Evolutionary conservation across 2,797 vertebrate genomes (phyloP).

Genomic region (Pantherophis alleghaniensis): DNA sequence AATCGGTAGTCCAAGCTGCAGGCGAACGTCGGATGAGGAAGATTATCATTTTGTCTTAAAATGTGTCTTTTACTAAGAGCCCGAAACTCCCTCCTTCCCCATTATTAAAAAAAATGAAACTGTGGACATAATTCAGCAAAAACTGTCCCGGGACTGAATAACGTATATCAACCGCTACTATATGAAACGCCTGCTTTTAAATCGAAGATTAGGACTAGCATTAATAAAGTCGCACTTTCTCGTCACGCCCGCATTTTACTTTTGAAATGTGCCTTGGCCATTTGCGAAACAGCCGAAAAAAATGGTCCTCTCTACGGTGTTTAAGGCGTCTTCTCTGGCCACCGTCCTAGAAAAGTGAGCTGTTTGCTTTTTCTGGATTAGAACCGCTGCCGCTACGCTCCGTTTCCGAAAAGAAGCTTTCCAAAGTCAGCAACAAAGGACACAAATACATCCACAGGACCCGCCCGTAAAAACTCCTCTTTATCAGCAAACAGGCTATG

Average conservation of each 20-base stretch:
- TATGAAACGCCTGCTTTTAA: not conserved
- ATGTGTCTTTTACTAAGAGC: not conserved
- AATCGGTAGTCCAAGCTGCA: not conserved
- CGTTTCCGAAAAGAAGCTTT: not conserved
- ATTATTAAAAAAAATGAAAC: not conserved
- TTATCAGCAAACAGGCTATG: not conserved
- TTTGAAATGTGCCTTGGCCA: not conserved
- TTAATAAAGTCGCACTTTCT: not conserved
- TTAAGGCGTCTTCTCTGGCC: not conserved
- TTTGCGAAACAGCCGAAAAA: not conserved
- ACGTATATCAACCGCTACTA: not conserved
- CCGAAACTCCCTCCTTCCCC: not conserved
- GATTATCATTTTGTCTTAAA: not conserved
- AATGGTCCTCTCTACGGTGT: not conserved
- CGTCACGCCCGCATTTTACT: not conserved
- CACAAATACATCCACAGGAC: not conserved
- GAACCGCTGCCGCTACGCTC: not conserved
- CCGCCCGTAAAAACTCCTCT: not conserved
- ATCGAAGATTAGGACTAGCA: no score
- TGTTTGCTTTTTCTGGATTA: not conserved
- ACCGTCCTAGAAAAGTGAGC: not conserved
- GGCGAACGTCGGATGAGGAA: not conserved
- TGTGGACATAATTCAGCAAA: not conserved
- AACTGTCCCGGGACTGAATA: not conserved
- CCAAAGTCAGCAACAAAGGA: not conserved